Conservation (phyloP, 1,140 invertebrate genomes). For the Steinernema feltiae region DNA sequence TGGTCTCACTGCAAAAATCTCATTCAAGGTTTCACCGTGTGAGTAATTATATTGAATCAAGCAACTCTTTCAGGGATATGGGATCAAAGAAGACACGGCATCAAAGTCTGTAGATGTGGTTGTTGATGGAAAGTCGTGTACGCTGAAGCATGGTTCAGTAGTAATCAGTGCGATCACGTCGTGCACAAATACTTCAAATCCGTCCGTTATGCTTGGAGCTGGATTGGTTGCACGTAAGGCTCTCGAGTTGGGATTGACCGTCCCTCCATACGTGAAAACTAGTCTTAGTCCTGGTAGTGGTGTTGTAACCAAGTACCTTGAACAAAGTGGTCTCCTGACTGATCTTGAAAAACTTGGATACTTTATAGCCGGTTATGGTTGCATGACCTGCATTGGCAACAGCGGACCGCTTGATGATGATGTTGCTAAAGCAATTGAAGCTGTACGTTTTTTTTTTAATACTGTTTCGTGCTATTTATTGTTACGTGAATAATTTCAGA, state of each 20-base stretch:
- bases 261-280: conserved; percentile 89
- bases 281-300: conserved; percentile 90
- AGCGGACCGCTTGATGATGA: conserved; percentile 84
- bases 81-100: conserved; percentile 69
- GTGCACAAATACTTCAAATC: conserved; percentile 96
- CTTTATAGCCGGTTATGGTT: conserved; percentile 86
- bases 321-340: conserved; percentile 75
- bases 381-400: conserved; percentile 98
- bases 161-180: conserved; percentile 95
- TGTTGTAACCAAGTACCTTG: conserved; percentile 91
- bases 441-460: conserved; percentile 63
- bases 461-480: background rate
- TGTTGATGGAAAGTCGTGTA: conserved; percentile 75
- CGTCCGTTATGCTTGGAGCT: conserved; percentile 90
- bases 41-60: no score
- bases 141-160: conserved; percentile 82
- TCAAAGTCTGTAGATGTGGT: conserved; percentile 69
- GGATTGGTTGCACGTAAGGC: conserved; percentile 71
- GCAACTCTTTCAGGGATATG: conserved; percentile 70
- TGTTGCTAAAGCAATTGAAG: conserved; percentile 85
- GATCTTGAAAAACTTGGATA: conserved; percentile 82
- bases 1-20: conserved; percentile 78
- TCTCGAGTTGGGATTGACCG: conserved; percentile 77
- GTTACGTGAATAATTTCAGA: conserved; percentile 62
- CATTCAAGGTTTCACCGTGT: conserved; percentile 39